Base-by-base conservation (phyloP, 2,888 invertebrate genomes). In the Eurytoma californica region DNA sequence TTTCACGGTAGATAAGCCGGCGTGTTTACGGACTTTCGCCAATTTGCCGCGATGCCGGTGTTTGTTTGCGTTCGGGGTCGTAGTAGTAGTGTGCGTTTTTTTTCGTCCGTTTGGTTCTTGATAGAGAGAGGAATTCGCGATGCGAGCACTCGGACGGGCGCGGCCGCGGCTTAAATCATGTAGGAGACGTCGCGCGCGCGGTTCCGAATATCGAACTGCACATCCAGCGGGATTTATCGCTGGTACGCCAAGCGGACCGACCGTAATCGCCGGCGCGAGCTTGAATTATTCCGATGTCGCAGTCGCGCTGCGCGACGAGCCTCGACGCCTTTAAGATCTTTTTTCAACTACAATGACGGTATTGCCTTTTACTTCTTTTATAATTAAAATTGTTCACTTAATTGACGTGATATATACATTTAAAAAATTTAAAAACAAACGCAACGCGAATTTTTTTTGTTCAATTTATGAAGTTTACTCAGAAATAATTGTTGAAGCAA, bases 141-240 rank as follows among this genome's bases (percentile, higher is more conserved):
- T 63, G 39, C 63, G 63, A 39, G 39, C 53, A 13, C 53, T 39
- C 14, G 14, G 13, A 74, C 70, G 76, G 72, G 66, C 58, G 68
- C 78, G 39, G n/a, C 47, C 39, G 28, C 12, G 47, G 83, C 80
- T 78, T 85, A 83, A 87, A 87, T 88, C 87, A 85, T 85, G 83
- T 82, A 80, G 81, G 80, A 80, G 72, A 78, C 70, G 47, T 63
- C 63, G 30, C 75, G 63, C 73, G 77, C 72, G 51, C 74, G 66
- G 58, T 18, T 63, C 24, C 63, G 13, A 39, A 39, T 39, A 39
- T 39, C 39, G 39, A 39, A 39, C 39, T 39, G 30, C 61, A 60
- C 51, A 18, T 73, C 24, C 30, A 53, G 47, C 53, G 80, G 77
- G 83, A 87, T 88, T 88, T 87, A 87, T 86, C 80, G 86, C 83